A percentile compares a stretch with the other conserved stretches of the same genome.
Evolutionary conservation across 2,888 invertebrate genomes (phyloP).

Genomic region (Stenolophus ochropezus): DNA sequence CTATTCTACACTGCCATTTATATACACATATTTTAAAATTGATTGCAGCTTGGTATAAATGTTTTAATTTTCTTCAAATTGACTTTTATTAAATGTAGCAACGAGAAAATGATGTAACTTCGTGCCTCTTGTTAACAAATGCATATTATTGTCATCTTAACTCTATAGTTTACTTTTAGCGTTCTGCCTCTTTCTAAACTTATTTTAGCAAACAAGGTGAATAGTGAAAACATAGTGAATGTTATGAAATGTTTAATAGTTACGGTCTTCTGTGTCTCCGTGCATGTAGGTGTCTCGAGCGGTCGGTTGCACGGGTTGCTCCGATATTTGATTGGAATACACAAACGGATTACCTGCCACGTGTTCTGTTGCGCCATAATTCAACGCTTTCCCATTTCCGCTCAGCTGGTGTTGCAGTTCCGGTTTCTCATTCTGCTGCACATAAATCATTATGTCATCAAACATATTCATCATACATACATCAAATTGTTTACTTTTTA

Average conservation of each 20-base stretch:
- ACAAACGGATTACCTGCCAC: slow-evolving; percentile 78
- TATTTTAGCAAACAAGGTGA: slow-evolving; percentile 25
- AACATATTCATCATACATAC: neutral
- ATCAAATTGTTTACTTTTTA: too few relatives aligned
- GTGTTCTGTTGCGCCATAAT: slow-evolving; percentile 77
- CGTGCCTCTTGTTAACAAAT: slow-evolving; percentile 61
- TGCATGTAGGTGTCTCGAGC: slow-evolving; percentile 77
- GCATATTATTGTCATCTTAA: slow-evolving; percentile 48
- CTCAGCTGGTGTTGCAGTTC: slow-evolving; percentile 68
- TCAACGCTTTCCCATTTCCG: slow-evolving; percentile 70
- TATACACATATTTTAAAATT: slow-evolving; percentile 18
- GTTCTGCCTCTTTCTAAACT: neutral
- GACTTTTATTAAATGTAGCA: slow-evolving; percentile 35
- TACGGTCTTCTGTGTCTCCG: slow-evolving; percentile 73
- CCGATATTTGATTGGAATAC: slow-evolving; percentile 75
- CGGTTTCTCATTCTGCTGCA: slow-evolving; percentile 41
- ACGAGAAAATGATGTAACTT: slow-evolving; percentile 13
- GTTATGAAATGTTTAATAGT: slow-evolving; percentile 68
- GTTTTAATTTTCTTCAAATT: slow-evolving; percentile 37
- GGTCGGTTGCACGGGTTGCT: slow-evolving; percentile 79
- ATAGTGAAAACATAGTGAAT: neutral
- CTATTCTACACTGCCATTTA: neutral
- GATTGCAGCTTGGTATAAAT: slow-evolving; percentile 38
- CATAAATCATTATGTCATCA: neutral
- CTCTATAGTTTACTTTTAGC: slow-evolving; percentile 49